These are phyloP conservation scores for Hirtodrosophila histrioides DNA, from an alignment of 2,888 invertebrate species.

Conservation along the genomic window DNA sequence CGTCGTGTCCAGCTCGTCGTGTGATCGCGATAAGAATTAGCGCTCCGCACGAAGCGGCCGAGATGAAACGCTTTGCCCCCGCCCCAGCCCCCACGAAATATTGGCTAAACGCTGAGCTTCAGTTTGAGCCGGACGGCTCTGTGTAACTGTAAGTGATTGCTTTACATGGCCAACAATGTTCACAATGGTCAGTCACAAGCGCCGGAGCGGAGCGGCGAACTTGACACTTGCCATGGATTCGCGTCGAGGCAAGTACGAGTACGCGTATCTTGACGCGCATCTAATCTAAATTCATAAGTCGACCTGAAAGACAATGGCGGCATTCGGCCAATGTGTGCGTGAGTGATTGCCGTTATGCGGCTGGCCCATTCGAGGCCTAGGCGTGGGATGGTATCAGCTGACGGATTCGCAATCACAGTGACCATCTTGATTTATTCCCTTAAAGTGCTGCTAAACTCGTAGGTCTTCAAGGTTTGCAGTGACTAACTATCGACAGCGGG, in stretches of 20 bases:
- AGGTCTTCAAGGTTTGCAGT: constrained; percentile 1
- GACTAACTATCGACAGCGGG: no score
- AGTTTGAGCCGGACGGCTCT: constrained; percentile 2
- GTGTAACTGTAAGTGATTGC: constrained; percentile 61
- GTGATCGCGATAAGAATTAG: constrained; percentile 74
- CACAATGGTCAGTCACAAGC: constrained; percentile 29
- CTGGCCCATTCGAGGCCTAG: constrained; percentile 5
- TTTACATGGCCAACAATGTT: constrained; percentile 43
- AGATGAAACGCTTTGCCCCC: constrained; percentile 66
- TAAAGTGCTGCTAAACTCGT: background rate
- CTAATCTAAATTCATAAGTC: constrained; percentile 66
- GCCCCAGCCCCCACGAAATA: constrained; percentile 41
- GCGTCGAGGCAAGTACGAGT: background rate
- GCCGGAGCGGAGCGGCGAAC: constrained; percentile 33
- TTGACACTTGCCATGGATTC: constrained; percentile 44
- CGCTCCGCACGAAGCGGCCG: constrained; percentile 60
- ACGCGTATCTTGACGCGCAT: constrained; percentile 45
- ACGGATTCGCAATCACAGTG: constrained; percentile 40
- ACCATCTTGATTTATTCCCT: constrained; percentile 54
- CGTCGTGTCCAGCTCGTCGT: constrained; percentile 63
- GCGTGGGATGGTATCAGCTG: constrained; percentile 36
- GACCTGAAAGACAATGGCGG: constrained; percentile 54
- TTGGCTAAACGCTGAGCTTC: constrained; percentile 57
- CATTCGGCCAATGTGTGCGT: constrained; percentile 45
- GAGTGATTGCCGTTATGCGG: constrained; percentile 71